phyloP scores from a whole-genome alignment of 1,140 invertebrate genomes.

The Thereuonema tuberculata region DNA sequence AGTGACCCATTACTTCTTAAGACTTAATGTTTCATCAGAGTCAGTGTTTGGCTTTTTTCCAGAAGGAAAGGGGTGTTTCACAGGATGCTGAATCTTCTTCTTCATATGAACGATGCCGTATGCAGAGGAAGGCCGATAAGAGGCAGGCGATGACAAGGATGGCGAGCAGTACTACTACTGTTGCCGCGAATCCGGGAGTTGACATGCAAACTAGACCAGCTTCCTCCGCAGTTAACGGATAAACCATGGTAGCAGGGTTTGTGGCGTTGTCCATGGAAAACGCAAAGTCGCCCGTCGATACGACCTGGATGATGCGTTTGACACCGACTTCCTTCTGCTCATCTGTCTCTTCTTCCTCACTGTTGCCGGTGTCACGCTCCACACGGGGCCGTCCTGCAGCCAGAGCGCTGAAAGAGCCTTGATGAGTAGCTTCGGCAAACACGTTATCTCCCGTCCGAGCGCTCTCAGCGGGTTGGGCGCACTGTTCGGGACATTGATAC shows the following conservation, averaged over 20 bases:
- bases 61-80: too few species aligned
- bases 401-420: not conserved
- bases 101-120: too few species aligned
- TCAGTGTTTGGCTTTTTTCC: too few species aligned
- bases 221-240: constrained; percentile 33
- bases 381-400: constrained; percentile 5
- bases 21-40: too few species aligned
- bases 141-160: constrained; percentile 67
- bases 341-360: not conserved
- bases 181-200: constrained; percentile 71
- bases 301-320: constrained; percentile 42
- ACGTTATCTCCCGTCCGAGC: constrained; percentile 9
- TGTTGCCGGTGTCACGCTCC: constrained; percentile 1
- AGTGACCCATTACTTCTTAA: too few species aligned
- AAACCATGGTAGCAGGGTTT: constrained; percentile 42
- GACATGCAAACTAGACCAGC: constrained; percentile 77
- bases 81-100: too few species aligned
- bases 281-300: constrained; percentile 68
- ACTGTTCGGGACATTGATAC: constrained; percentile 82
- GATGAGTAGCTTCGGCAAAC: not conserved
- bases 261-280: constrained; percentile 51
- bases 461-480: constrained; percentile 35
- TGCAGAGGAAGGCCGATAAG: constrained; percentile 65
- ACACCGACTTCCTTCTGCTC: constrained; percentile 21
- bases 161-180: constrained; percentile 59